A percentile compares a stretch with the other conserved stretches of the same genome.
Evolutionary conservation across 2,797 vertebrate genomes (phyloP).

Genomic region (Acestrorhynchus altus): DNA sequence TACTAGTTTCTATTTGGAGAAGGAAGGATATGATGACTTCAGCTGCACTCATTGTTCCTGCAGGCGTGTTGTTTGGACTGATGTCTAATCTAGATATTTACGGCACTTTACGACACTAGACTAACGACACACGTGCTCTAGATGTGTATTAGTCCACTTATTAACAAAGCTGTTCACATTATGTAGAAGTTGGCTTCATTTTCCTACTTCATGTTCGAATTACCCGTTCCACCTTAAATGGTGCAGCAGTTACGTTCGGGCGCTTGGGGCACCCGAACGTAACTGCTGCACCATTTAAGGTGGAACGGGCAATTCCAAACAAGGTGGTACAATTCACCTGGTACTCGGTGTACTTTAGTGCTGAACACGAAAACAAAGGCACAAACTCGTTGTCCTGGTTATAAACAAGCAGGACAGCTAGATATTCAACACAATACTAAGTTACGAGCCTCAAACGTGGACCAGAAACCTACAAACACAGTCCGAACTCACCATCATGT

Average conservation of each 20-base stretch:
- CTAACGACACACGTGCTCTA: no score
- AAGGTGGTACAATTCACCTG: conserved; percentile 18
- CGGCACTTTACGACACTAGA: no score
- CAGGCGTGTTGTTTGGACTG: no score
- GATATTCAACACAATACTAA: neutral
- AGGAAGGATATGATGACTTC: no score
- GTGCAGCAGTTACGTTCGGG: neutral
- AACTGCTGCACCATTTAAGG: neutral
- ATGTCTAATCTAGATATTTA: no score
- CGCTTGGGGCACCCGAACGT: neutral
- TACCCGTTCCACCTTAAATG: conserved; percentile 1
- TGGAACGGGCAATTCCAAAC: neutral
- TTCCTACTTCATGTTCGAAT: neutral
- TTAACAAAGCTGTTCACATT: no score
- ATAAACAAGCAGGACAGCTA: neutral
- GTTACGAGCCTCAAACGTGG: neutral
- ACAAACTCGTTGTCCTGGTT: no score
- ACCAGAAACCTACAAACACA: neutral
- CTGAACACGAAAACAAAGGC: conserved; percentile 4
- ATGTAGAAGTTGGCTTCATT: neutral
- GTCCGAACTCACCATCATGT: conserved; percentile 56
- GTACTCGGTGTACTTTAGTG: conserved; percentile 55
- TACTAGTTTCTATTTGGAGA: conserved; percentile 3
- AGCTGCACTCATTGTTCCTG: no score
- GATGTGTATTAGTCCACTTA: no score